A percentile compares a stretch with the other conserved stretches of the same genome.
These are phyloP conservation scores for Pygmarrhopalites habei DNA, from an alignment of 1,140 invertebrate species.

Conservation along the genomic window DNA sequence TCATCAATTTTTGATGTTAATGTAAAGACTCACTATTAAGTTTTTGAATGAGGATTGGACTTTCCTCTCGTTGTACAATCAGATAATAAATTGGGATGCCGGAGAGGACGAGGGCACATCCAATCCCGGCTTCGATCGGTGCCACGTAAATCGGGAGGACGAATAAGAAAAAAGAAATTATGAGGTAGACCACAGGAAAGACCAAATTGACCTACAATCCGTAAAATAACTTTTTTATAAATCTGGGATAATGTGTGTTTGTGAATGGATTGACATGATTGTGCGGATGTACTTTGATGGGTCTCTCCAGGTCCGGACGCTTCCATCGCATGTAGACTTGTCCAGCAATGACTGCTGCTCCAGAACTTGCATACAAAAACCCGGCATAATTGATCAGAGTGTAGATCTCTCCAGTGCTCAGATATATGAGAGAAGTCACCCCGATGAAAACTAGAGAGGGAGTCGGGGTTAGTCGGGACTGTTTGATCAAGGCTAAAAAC, in stretches of 20 bases:
- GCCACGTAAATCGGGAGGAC: slow-evolving; percentile 11
- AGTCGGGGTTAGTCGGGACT: not conserved
- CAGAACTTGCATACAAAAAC: slow-evolving; percentile 69
- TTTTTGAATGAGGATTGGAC: not conserved
- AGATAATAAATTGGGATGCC: slow-evolving; percentile 13
- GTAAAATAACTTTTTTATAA: no score
- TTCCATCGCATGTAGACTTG: slow-evolving; percentile 76
- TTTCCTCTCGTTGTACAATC: not conserved
- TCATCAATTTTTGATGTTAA: no score
- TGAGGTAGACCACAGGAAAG: no score
- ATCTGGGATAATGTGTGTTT: no score
- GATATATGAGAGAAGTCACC: slow-evolving; percentile 68
- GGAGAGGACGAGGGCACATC: slow-evolving; percentile 1
- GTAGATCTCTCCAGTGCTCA: slow-evolving; percentile 76
- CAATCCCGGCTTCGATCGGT: slow-evolving; percentile 12
- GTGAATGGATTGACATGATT: no score
- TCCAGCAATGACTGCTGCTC: slow-evolving; percentile 64
- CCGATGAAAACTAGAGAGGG: slow-evolving; percentile 34
- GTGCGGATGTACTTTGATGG: slow-evolving; percentile 64
- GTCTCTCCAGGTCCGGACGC: slow-evolving; percentile 57
- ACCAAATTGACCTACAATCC: no score
- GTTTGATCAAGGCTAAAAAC: slow-evolving; percentile 1
- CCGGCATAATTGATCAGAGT: slow-evolving; percentile 88
- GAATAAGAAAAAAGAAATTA: slow-evolving; percentile 4
- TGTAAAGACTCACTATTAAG: not conserved